Conservation (phyloP, 2,888 invertebrate species). For the Chesias legatella region DNA sequence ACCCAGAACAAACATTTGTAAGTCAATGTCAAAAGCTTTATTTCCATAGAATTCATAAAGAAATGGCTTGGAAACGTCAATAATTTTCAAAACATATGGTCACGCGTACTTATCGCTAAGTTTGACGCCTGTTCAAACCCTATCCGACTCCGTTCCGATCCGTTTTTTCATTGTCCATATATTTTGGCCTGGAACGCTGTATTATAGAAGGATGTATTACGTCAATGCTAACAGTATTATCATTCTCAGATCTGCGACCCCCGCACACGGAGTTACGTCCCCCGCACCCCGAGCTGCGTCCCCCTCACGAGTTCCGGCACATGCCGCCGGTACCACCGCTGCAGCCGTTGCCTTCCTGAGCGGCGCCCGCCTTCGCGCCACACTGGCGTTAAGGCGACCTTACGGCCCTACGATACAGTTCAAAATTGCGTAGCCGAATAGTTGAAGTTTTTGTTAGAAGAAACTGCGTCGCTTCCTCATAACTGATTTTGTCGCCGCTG, state of each 20-base stretch:
- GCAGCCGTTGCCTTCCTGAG: slow-evolving; percentile 73
- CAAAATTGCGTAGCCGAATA: slow-evolving; percentile 22
- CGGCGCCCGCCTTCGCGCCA: slow-evolving; percentile 71
- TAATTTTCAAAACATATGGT: no score
- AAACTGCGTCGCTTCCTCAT: no score
- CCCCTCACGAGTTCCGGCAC: slow-evolving; percentile 61
- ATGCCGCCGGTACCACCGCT: slow-evolving; percentile 56
- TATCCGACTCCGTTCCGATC: no score
- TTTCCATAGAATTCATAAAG: no score
- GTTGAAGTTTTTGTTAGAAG: no score
- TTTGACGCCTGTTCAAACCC: no score
- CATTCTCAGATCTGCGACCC: slow-evolving; percentile 54
- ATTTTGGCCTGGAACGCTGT: neutral
- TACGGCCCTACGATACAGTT: slow-evolving; percentile 15
- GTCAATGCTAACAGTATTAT: slow-evolving; percentile 8
- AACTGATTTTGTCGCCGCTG: no score
- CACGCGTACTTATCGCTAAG: no score
- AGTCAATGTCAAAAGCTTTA: no score
- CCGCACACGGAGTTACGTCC: slow-evolving; percentile 50
- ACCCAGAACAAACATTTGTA: no score
- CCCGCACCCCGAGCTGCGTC: slow-evolving; percentile 61
- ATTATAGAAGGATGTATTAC: neutral
- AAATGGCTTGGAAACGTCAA: no score
- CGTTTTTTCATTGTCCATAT: no score
- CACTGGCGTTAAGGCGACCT: slow-evolving; percentile 66